Base-by-base conservation (phyloP, 2,888 invertebrate genomes). In the Eurytoma californica region DNA sequence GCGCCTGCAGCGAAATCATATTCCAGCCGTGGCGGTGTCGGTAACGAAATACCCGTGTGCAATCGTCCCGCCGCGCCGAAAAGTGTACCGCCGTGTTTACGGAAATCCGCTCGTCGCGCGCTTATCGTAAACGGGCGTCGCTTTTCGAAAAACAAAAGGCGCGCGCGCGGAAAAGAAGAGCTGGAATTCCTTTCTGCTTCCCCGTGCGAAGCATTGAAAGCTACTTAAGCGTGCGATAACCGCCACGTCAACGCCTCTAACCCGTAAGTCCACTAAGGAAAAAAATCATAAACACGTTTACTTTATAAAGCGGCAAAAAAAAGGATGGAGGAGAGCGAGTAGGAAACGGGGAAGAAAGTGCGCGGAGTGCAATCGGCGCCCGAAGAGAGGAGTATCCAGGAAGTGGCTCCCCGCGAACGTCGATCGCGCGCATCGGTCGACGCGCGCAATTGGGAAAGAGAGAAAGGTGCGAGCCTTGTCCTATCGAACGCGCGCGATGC, bases 371-470 rank as follows among this genome's bases (percentile, higher is more conserved):
- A 49, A 24, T 66, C 49, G 47, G 24, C 39, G 39, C 39, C 9
- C 39, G 39, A 1, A 9, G 9, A 9, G 39, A 39, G 7, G 39
- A 39, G 39, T 39, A 57, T 57, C 57, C 57, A 57, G 57, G 57
- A 57, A 57, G 57, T 57, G 57, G 7, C n/a, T n/a, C 57, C 57
- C 18, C 57, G 57, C 57, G 18, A 57, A 57, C 57, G 24, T 7
- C 9, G 49, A 16, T 20, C 3, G 49, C 24, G 12, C 3, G 20
- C 24, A 18, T 24, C 24, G 53, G 63, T 30, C 53, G 70, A 61
- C 39, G 67, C 51, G 3, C 13, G 51, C 5, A 57, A 68, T 80
- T 80, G 77, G 51, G 77, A 80, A 77, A 80, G 69, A 80, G 80
- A 68, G 80, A 80, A 77, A 80, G 80, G 73, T 51, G 13, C 47